These are phyloP conservation scores for Nannoperca obscura DNA, from an alignment of 2,797 vertebrate genomes.

Conservation along the genomic window DNA sequence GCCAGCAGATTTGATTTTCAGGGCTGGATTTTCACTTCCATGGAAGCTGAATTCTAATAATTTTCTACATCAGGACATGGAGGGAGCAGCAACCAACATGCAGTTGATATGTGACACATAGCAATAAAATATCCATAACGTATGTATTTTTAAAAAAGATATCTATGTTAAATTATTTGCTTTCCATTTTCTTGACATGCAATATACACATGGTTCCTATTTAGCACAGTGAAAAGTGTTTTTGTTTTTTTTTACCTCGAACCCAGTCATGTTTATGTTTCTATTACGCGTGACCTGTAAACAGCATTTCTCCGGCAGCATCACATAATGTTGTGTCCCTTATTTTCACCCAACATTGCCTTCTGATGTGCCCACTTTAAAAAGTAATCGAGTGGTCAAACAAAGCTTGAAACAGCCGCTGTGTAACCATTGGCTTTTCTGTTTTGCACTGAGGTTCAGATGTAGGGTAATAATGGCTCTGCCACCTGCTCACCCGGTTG, in stretches of 20 bases:
- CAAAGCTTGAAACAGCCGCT: slow-evolving; percentile 59
- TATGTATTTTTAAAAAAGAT: not conserved
- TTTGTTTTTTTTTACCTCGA: not conserved
- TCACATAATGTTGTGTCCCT: slow-evolving; percentile 57
- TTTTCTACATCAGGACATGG: slow-evolving; percentile 29
- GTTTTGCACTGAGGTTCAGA: slow-evolving; percentile 63
- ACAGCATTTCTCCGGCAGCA: slow-evolving; percentile 38
- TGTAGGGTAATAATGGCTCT: slow-evolving; percentile 65
- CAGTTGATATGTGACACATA: slow-evolving; percentile 27
- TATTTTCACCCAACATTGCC: slow-evolving; percentile 69
- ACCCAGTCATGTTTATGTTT: slow-evolving; percentile 34
- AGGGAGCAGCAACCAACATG: slow-evolving; percentile 22
- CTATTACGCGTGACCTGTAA: slow-evolving; percentile 54
- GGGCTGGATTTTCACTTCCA: slow-evolving; percentile 65
- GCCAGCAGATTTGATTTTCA: slow-evolving; percentile 79
- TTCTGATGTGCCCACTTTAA: slow-evolving; percentile 76
- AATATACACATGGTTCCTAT: not conserved
- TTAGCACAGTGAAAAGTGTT: not conserved
- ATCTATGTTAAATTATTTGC: slow-evolving; percentile 8
- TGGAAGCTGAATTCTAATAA: slow-evolving; percentile 71
- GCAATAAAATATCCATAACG: slow-evolving; percentile 16
- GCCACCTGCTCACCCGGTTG: slow-evolving; percentile 71
- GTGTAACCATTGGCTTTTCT: slow-evolving; percentile 60
- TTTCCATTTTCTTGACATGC: slow-evolving; percentile 29
- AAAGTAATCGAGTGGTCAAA: slow-evolving; percentile 78